Percentiles rank a stretch among this genome's conserved stretches.
These are phyloP conservation scores for Saimiri boliviensis DNA, from an alignment of 2,113 vertebrate species.

Conservation along the genomic window DNA sequence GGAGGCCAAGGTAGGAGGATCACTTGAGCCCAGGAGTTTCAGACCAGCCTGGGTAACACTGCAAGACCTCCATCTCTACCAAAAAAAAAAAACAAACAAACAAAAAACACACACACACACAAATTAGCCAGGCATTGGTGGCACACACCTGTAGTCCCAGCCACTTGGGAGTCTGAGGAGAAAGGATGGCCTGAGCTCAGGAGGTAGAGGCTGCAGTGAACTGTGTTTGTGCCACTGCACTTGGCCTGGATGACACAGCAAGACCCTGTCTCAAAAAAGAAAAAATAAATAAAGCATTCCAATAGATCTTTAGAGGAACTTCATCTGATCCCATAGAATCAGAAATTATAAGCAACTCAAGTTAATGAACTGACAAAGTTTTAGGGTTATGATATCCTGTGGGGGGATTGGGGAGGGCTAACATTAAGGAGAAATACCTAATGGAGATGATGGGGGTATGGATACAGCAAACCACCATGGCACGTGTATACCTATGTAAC, in stretches of 20 bases:
- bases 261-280: not conserved
- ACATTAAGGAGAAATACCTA: too few species aligned
- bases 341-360: not conserved
- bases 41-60: not conserved
- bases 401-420: too few species aligned
- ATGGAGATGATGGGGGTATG: too few species aligned
- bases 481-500: too few species aligned
- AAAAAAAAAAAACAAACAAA: not conserved
- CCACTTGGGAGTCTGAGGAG: not conserved
- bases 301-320: not conserved
- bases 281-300: not conserved
- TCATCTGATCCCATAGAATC: slow-evolving; percentile 10
- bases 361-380: slow-evolving; percentile 9
- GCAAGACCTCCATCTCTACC: not conserved
- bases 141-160: not conserved
- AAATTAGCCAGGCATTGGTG: not conserved
- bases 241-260: not conserved
- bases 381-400: not conserved
- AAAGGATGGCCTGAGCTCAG: not conserved
- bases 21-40: not conserved
- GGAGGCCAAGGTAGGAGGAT: too few species aligned
- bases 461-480: too few species aligned
- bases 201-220: not conserved
- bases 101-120: not conserved
- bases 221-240: not conserved